Percentiles rank a stretch among this genome's conserved stretches.
Conservation (phyloP, 2,113 vertebrate genomes). For the Oceanites oceanicus region DNA sequence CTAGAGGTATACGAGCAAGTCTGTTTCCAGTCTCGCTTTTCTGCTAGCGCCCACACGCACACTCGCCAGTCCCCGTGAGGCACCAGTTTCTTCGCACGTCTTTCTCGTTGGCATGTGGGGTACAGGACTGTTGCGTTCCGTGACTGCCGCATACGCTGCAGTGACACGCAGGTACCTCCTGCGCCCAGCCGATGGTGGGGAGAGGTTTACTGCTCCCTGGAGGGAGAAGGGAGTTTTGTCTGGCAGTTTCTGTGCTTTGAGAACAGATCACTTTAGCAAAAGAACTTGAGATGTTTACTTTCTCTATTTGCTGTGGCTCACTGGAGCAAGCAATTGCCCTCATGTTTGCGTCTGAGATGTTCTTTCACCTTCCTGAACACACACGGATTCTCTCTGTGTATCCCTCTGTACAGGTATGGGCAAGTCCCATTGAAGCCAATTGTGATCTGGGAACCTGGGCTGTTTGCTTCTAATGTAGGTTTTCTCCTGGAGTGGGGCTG, state of each 20-base stretch:
- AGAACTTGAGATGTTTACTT: neutral
- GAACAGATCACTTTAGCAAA: neutral
- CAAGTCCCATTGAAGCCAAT: neutral
- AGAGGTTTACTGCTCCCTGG: neutral
- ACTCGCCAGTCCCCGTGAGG: too few relatives aligned
- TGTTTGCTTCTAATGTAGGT: neutral
- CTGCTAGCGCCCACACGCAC: neutral
- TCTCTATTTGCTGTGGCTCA: neutral
- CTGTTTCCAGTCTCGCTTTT: neutral
- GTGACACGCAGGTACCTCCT: fast-evolving
- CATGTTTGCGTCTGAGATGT: neutral
- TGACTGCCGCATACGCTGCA: neutral
- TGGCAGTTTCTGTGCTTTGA: neutral
- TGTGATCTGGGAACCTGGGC: neutral
- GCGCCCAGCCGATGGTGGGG: neutral
- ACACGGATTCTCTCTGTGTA: neutral
- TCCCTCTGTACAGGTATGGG: neutral
- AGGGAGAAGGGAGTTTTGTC: neutral
- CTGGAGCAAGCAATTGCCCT: neutral
- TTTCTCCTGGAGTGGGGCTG: neutral
- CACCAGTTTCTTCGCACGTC: neutral
- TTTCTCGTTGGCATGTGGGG: neutral
- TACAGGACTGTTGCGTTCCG: neutral
- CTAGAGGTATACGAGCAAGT: neutral
- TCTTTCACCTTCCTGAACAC: neutral